Base-by-base conservation (phyloP, 1,140 invertebrate species). In the Drosophila serrata region DNA sequence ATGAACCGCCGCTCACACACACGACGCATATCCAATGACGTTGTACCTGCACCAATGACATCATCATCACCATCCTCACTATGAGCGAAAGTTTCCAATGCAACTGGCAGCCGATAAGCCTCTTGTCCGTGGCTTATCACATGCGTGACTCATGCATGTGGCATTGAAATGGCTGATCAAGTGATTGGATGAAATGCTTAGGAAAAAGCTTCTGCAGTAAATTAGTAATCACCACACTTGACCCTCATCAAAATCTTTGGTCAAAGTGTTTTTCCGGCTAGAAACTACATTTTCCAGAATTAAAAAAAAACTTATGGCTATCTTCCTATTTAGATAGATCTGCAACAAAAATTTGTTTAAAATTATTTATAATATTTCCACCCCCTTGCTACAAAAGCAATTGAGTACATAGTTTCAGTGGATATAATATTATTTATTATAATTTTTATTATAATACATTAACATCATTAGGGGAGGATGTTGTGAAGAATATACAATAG, bases 1-100 rank as follows among this genome's bases (percentile, higher is more conserved):
- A 86, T 86, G 82, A 86, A 86, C 84, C 72, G 64, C 62, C 63
- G 42, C 40, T 37, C 31, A 45, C 24, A 43, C 37, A 56, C 17
- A 22, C 6, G 5, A n/a, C 13, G 45, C 33, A 64, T 29, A 48
- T 46, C 31, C 61, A 69, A 46, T 70, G 65, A 70, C 64, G 67
- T 70, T 70, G 60, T 37, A n/a, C 15, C 53, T 64, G 74, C 61
- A 67, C 31, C 74, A 76, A 76, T 76, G 74, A 76, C 73, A 76
- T 76, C 74, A 76, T 76, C 60, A 53, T 49, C 40, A 53, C 42
- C 40, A 63, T 63, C 15, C 33, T 49, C n/a, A 17, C 46, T 35
- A 42, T n/a, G 40, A 46, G 73, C 73, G 74, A 76, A 76, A 76
- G 74, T 76, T 76, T 64, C 51, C 48, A 75, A 42, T 76, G 74